These are phyloP conservation scores for Nixonia krombeini DNA, from an alignment of 1,140 invertebrate genomes.

Conservation along the genomic window DNA sequence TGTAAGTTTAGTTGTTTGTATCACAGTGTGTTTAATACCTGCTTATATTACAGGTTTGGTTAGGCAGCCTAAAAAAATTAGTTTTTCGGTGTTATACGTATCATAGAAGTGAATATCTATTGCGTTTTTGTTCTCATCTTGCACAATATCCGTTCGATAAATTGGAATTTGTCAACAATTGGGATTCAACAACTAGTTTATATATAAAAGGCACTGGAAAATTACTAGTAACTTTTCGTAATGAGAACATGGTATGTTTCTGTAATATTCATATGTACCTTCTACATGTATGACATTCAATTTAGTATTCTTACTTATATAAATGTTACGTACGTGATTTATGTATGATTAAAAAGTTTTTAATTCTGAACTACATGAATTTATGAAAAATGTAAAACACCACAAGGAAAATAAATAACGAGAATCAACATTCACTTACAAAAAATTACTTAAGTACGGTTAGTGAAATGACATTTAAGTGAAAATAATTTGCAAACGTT, in stretches of 20 bases:
- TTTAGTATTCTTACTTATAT: not conserved
- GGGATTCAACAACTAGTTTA: constrained; percentile 81
- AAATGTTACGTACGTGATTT: not conserved
- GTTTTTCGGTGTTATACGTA: constrained; percentile 80
- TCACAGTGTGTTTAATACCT: not conserved
- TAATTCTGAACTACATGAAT: no score
- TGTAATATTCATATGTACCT: constrained; percentile 2
- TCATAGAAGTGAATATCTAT: constrained; percentile 79
- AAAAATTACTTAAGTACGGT: no score
- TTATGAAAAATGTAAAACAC: no score
- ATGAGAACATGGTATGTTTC: constrained; percentile 77
- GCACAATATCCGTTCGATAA: constrained; percentile 76
- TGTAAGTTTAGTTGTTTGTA: not conserved
- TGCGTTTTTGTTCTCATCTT: constrained; percentile 80
- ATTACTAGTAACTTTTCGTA: constrained; percentile 81
- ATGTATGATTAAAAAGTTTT: no score
- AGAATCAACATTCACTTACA: no score
- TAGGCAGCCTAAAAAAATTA: constrained; percentile 76
- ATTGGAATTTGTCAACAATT: constrained; percentile 80
- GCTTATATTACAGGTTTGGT: constrained; percentile 71
- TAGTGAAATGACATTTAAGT: no score
- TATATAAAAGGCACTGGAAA: constrained; percentile 77
- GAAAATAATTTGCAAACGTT: no score
- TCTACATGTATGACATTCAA: not conserved
- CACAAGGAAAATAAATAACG: no score